phyloP scores from a whole-genome alignment of 1,140 invertebrate species.

The Semibalanus balanoides region DNA sequence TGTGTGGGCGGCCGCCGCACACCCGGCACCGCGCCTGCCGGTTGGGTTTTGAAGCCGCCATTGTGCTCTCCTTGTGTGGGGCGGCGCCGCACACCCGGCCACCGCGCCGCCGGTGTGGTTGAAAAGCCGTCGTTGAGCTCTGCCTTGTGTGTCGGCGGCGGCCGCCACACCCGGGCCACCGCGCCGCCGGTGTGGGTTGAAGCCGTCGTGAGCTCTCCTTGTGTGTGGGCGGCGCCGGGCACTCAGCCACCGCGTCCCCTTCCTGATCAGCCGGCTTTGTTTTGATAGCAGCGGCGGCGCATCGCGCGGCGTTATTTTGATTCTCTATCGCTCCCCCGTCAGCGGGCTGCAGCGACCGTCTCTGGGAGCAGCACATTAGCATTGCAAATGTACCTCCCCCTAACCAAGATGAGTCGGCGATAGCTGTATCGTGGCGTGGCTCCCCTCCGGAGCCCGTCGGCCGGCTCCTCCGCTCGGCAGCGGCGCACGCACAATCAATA shows the following conservation, averaged over 20 bases:
- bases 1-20: no score
- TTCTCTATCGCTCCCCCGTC: background rate
- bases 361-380: background rate
- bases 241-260: background rate
- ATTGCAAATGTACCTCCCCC: background rate
- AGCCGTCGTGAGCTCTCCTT: no score
- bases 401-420: conserved; percentile 1
- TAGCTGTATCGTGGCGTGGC: background rate
- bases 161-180: no score
- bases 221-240: no score
- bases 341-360: background rate
- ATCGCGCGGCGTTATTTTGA: background rate
- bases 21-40: no score
- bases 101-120: no score
- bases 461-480: background rate
- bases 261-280: background rate
- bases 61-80: no score
- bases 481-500: background rate
- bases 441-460: background rate
- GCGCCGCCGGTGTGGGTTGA: no score
- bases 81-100: no score
- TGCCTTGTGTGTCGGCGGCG: no score
- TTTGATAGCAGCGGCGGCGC: background rate
- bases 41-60: no score
- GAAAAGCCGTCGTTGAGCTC: no score